A percentile compares a stretch with the other conserved stretches of the same genome.
Evolutionary conservation across 2,113 vertebrate species (phyloP).

Genomic region (Bufo gargarizans): DNA sequence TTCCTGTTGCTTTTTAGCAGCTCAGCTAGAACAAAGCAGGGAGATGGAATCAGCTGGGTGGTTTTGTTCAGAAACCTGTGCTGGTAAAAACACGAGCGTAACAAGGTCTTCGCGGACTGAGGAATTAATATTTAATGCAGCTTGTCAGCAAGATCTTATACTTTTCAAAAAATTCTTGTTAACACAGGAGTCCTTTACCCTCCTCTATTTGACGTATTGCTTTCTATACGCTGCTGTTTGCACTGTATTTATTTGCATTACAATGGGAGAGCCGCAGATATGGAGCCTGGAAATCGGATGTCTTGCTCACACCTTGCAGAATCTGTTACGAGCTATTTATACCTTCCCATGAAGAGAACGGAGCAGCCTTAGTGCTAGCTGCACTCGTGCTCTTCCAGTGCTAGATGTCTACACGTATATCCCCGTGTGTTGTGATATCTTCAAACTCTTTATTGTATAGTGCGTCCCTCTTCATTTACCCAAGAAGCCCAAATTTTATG

Average conservation of each 20-base stretch:
- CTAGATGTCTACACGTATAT: constrained; percentile 27
- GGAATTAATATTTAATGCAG: constrained; percentile 82
- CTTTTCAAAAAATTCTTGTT: constrained; percentile 70
- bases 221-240: constrained; percentile 59
- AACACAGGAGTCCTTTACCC: constrained; percentile 63
- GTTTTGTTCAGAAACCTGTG: constrained; percentile 59
- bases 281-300: constrained; percentile 55
- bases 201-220: constrained; percentile 60
- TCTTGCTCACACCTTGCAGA: constrained; percentile 58
- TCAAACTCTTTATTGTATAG: neutral
- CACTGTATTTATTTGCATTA: constrained; percentile 60
- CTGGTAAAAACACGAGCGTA: constrained; percentile 67
- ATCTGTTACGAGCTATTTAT: constrained; percentile 56
- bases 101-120: constrained; percentile 77
- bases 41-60: constrained; percentile 57
- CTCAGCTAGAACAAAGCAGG: constrained; percentile 54
- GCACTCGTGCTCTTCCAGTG: constrained; percentile 20
- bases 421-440: neutral
- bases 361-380: constrained; percentile 42
- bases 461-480: neutral
- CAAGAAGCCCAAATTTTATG: neutral
- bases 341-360: constrained; percentile 39
- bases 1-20: constrained; percentile 56
- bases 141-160: constrained; percentile 79
- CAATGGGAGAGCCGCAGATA: constrained; percentile 52